These are phyloP conservation scores for Anniella stebbinsi DNA, from an alignment of 2,797 vertebrate species.

Conservation along the genomic window DNA sequence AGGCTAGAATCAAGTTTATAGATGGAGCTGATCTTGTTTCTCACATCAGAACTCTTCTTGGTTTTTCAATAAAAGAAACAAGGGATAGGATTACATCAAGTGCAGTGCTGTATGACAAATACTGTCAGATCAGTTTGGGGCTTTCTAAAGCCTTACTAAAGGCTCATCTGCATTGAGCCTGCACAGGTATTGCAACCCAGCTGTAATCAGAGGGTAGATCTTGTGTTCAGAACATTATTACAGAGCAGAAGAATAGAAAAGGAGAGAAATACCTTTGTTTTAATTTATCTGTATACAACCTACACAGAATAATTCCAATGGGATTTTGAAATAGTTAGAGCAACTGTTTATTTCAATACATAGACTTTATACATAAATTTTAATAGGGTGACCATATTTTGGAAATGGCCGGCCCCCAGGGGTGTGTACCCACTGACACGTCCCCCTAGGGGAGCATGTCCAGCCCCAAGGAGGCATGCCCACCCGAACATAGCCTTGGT, in stretches of 20 bases:
- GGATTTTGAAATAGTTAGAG: background rate
- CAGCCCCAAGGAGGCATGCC: no score
- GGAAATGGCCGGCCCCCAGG: no score
- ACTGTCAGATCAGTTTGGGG: constrained; percentile 19
- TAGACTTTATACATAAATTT: background rate
- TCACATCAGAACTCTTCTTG: constrained; percentile 40
- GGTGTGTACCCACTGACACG: no score
- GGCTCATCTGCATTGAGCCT: no score
- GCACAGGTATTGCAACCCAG: constrained; percentile 25
- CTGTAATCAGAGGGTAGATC: constrained; percentile 47
- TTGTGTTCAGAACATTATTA: constrained; percentile 40
- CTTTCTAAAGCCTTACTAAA: constrained; percentile 42
- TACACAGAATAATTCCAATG: background rate
- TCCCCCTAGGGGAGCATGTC: no score
- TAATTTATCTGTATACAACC: constrained; percentile 41
- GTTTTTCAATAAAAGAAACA: constrained; percentile 43
- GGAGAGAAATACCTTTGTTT: background rate
- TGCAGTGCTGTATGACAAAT: constrained; percentile 54
- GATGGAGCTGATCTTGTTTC: constrained; percentile 35
- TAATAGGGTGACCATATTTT: no score
- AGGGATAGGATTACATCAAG: constrained; percentile 52
- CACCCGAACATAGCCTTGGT: no score
- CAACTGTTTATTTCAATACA: background rate
- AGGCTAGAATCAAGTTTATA: background rate
- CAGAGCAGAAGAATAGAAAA: constrained; percentile 27